Conservation (phyloP, 2,113 vertebrate genomes). For the Cololabis saira region DNA sequence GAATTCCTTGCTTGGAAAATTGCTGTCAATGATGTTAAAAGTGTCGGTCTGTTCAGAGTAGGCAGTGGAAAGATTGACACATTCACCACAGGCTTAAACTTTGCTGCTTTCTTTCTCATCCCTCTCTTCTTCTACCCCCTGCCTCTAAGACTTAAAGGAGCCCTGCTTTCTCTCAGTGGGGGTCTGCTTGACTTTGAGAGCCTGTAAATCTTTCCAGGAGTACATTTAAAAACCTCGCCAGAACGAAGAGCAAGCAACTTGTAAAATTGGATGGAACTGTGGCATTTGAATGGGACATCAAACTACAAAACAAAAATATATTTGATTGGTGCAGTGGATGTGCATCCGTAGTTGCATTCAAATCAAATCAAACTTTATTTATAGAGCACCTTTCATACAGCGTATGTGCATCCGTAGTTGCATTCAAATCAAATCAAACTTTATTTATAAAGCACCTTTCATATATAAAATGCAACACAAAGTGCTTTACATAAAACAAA, state of each 20-base stretch:
- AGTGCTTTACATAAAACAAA: too few relatives aligned
- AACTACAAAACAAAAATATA: too few relatives aligned
- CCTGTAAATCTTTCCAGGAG: slow-evolving; percentile 36
- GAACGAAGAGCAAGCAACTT: slow-evolving; percentile 28
- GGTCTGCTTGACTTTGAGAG: slow-evolving; percentile 15
- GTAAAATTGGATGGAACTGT: slow-evolving; percentile 18
- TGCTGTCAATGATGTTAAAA: slow-evolving; percentile 14
- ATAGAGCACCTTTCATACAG: too few relatives aligned
- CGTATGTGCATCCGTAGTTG: too few relatives aligned
- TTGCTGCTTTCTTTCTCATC: slow-evolving; percentile 12
- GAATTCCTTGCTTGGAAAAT: slow-evolving; percentile 48
- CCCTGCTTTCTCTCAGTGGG: slow-evolving; percentile 25
- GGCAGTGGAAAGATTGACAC: slow-evolving; percentile 47
- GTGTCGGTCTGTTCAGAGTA: slow-evolving; percentile 30
- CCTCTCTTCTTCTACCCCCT: slow-evolving; percentile 21
- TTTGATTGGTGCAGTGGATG: too few relatives aligned
- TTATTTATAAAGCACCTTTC: too few relatives aligned
- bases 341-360: too few relatives aligned
- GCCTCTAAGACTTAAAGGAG: slow-evolving; percentile 45
- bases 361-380: too few relatives aligned
- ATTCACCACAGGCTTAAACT: slow-evolving; percentile 43
- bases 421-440: too few relatives aligned
- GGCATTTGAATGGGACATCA: neutral
- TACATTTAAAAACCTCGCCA: slow-evolving; percentile 13
- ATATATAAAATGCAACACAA: too few relatives aligned